These are phyloP conservation scores for Cinara cedri DNA, from an alignment of 2,888 invertebrate genomes.

Conservation along the genomic window DNA sequence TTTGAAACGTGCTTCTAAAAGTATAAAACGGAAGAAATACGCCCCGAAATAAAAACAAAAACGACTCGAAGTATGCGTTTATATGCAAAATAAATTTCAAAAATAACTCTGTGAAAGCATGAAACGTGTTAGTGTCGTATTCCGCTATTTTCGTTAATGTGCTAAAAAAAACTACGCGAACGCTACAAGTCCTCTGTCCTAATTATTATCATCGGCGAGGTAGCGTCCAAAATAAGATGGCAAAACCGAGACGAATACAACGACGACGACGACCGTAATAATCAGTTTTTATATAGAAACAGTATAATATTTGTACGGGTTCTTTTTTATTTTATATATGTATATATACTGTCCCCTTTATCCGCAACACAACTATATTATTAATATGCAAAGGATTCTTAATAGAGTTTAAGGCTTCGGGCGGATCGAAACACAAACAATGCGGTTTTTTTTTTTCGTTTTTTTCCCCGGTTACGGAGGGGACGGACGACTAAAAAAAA, in stretches of 20 bases:
- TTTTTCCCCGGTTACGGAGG: conserved; percentile 2
- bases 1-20: too few species aligned
- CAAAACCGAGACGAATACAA: conserved; percentile 3
- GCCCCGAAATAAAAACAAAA: too few species aligned
- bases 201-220: too few species aligned
- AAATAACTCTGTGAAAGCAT: too few species aligned
- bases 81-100: too few species aligned
- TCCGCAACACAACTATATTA: conserved; percentile 36
- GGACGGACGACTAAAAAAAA: neutral
- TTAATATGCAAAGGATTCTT: conserved; percentile 56
- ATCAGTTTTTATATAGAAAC: conserved; percentile 25
- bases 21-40: too few species aligned
- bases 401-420: conserved; percentile 54
- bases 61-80: too few species aligned
- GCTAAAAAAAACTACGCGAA: too few species aligned
- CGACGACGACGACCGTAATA: neutral
- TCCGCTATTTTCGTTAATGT: too few species aligned
- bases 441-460: neutral
- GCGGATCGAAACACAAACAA: conserved; percentile 54
- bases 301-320: neutral
- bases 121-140: too few species aligned
- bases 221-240: too few species aligned
- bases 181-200: too few species aligned
- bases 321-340: neutral
- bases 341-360: neutral